Conservation (phyloP, 1,140 invertebrate species). For the Nylanderia fulva region DNA sequence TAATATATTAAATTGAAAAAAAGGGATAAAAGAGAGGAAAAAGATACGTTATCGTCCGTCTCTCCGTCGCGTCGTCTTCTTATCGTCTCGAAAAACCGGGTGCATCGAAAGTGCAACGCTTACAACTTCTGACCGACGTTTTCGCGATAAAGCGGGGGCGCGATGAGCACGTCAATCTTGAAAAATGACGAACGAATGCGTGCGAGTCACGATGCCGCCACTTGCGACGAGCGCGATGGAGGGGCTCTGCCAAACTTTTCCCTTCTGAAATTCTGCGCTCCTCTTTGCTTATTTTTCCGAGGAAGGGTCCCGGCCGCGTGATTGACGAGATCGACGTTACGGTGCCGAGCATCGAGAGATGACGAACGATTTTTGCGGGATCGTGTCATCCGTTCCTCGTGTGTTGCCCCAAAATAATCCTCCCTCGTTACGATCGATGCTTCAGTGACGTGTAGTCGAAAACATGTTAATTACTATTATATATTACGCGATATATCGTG, state of each 20-base stretch:
- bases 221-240: slow-evolving; percentile 7
- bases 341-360: slow-evolving; percentile 59
- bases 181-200: slow-evolving; percentile 33
- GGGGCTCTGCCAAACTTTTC: slow-evolving; percentile 53
- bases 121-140: slow-evolving; percentile 32
- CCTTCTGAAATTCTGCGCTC: slow-evolving; percentile 39
- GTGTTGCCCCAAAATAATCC: slow-evolving; percentile 22
- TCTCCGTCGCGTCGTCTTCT: background rate
- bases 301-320: slow-evolving; percentile 17
- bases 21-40: background rate
- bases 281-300: slow-evolving; percentile 10
- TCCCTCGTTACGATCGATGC: slow-evolving; percentile 19
- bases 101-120: slow-evolving; percentile 50
- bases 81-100: background rate
- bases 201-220: slow-evolving; percentile 22
- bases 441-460: slow-evolving; percentile 14
- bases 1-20: background rate
- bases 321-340: slow-evolving; percentile 69
- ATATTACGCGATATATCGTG: background rate
- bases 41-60: background rate
- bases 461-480: background rate
- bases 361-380: slow-evolving; percentile 61
- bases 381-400: slow-evolving; percentile 26
- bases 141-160: slow-evolving; percentile 31
- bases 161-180: slow-evolving; percentile 38